Evolutionary conservation across 2,888 invertebrate species (phyloP).

Genomic region (Dynastes tityus): DNA sequence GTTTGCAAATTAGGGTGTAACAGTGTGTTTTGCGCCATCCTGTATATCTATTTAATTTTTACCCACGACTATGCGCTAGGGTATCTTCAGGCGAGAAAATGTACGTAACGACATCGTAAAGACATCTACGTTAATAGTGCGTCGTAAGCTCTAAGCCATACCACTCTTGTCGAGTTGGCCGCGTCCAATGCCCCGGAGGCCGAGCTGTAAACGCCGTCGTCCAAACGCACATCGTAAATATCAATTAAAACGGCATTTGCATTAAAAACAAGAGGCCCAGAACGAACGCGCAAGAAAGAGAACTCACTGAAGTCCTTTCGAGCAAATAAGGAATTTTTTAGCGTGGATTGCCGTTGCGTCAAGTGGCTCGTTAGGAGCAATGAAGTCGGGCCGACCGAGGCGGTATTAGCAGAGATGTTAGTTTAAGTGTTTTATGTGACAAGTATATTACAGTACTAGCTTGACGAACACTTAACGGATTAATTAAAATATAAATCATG

Average conservation of each 20-base stretch:
- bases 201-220: not conserved
- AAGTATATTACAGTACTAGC: slow-evolving; percentile 8
- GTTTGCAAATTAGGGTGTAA: too few relatives aligned
- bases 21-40: too few relatives aligned
- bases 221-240: slow-evolving; percentile 16
- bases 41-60: too few relatives aligned
- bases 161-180: too few relatives aligned
- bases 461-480: not conserved
- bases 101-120: slow-evolving; percentile 16
- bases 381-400: not conserved
- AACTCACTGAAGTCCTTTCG: not conserved
- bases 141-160: too few relatives aligned
- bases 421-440: slow-evolving; percentile 21
- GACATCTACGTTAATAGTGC: not conserved
- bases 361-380: slow-evolving; percentile 2
- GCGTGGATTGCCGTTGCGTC: not conserved
- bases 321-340: not conserved
- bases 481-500: slow-evolving; percentile 13
- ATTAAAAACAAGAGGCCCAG: slow-evolving; percentile 1
- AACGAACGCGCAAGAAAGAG: not conserved
- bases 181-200: not conserved
- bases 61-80: too few relatives aligned
- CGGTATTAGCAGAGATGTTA: slow-evolving; percentile 1
- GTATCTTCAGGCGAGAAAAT: not conserved
- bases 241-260: slow-evolving; percentile 16